Base-by-base conservation (phyloP, 2,113 vertebrate species). In the Tyto alba region DNA sequence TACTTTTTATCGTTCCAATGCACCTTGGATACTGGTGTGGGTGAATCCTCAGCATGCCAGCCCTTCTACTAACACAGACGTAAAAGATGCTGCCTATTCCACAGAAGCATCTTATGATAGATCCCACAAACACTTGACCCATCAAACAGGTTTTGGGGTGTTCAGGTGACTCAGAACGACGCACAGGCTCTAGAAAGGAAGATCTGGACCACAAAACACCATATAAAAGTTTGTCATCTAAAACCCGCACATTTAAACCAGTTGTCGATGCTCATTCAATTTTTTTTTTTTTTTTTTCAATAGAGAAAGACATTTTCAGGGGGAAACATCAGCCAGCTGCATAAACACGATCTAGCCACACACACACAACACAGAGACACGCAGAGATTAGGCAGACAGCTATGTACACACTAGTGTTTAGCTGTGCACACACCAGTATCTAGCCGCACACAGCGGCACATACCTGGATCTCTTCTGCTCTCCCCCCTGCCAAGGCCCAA, bases 1-100 rank as follows among this genome's bases (percentile, higher is more conserved):
- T 94, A 75, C 60, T 91, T 96, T 96, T 96, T 97, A 97, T 97
- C 94, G 1, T 95, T 79, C 81, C 85, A 38, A 11, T 15, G 41
- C 93, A 94, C 93, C 91, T 96, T 94, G 87, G 82, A 52, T 92
- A 72, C 40, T 8, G 16, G 30, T 47, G 50, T 67, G 48, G 1
- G 5, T 47, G 67, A 93, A 91, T 88, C 59, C 50, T 57, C 74
- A 91, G 67, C 41, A 23, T 66, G 79, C 36, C 81, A 93, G 55
- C 32, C 34, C 15, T 80, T 84, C 59, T 40, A 48, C 77, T 41
- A 91, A 88, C 40, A 62, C 20, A 93, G 57, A 40, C 6, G 0
- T 73, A 72, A 79, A 91, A 79, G 36, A 83, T 55, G 57, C 29
- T 75, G 16, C 50, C 41, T 63, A 22, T 57, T 57, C 41, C 32